Percentiles rank a stretch among this genome's conserved stretches.
Conservation (phyloP, 2,888 invertebrate species). For the Diloba caeruleocephala region DNA sequence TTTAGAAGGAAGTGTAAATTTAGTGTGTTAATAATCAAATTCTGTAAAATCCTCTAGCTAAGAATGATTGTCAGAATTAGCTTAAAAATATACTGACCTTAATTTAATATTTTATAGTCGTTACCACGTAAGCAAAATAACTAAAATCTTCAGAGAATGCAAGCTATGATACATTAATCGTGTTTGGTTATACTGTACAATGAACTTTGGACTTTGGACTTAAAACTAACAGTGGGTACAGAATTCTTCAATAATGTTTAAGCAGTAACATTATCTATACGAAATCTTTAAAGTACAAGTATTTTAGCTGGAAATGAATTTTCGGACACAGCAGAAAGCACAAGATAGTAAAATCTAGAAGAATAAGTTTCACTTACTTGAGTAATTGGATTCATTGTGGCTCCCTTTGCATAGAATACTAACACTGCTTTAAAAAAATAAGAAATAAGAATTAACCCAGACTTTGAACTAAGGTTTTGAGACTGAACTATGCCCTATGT, state of each 20-base stretch:
- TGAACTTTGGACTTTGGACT: constrained; percentile 62
- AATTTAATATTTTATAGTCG: no score
- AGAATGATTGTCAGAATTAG: no score
- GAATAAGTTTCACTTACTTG: constrained; percentile 64
- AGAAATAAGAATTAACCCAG: constrained; percentile 14
- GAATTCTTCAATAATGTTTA: constrained; percentile 1
- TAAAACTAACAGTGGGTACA: not conserved
- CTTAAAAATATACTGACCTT: no score
- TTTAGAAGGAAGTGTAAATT: no score
- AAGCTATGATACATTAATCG: not conserved
- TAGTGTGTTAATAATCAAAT: no score
- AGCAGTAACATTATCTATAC: no score
- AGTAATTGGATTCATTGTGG: constrained; percentile 71
- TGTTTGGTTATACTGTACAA: constrained; percentile 22
- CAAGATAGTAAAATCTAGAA: not conserved
- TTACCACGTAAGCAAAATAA: no score
- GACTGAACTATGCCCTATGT: constrained; percentile 42
- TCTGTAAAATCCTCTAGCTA: no score
- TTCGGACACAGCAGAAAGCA: not conserved
- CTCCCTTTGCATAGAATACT: not conserved
- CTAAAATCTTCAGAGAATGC: not conserved
- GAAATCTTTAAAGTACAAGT: no score
- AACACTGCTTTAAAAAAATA: constrained; percentile 6
- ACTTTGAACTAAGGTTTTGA: constrained; percentile 44
- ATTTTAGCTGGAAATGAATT: not conserved